Evolutionary conservation across 1,140 invertebrate species (phyloP), one percentile per base, ranked within the genome.

Genomic region (Chelonus insularis): DNA sequence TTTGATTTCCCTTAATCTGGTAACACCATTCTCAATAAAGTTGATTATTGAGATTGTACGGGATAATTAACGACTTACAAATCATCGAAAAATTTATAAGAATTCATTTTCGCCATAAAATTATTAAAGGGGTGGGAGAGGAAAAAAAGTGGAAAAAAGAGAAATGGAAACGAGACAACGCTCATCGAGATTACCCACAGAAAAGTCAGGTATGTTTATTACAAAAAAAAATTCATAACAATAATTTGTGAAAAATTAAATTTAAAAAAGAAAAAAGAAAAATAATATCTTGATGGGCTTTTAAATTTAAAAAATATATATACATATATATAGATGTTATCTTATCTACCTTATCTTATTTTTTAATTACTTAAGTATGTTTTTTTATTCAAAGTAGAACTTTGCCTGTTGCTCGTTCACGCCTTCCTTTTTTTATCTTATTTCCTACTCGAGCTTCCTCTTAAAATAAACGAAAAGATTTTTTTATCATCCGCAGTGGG

Each of bases 151-250:
- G 12, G 14, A 34, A 34, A 34, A 51, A 34, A 39, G 36, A 55
- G 20, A 60, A 25, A 60, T 60, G 58, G 58, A 60, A 60, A 60
- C 48, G 36, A 60, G 58, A 39, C 58, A 60, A 54, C 58, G 58
- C 16, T 23, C 50, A 60, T 54, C 58, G 58, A 52, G 50, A 60
- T 60, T 32, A 43, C 4, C 29, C 48, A 41, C 41, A 18, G 50
- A 60, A 36, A 58, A 9, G 51, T 60, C 58, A 60, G 59, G 59
- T 61, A 61, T 36, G 51, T 55, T 55, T 18, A 55, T 39, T 9
- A 11, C 4, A 37, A 55, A 37, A 20, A 18, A 21, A 34, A 23
- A 23, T 48, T n/a, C 7, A 11, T n/a, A 43, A 34, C 36, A 37
- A n/a, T 8, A 39, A 34, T 8, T 29, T n/a, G n/a, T n/a, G n/a